Percentiles rank a stretch among this genome's conserved stretches.
Conservation (phyloP, 2,888 invertebrate species). For the Eupithecia inturbata region DNA sequence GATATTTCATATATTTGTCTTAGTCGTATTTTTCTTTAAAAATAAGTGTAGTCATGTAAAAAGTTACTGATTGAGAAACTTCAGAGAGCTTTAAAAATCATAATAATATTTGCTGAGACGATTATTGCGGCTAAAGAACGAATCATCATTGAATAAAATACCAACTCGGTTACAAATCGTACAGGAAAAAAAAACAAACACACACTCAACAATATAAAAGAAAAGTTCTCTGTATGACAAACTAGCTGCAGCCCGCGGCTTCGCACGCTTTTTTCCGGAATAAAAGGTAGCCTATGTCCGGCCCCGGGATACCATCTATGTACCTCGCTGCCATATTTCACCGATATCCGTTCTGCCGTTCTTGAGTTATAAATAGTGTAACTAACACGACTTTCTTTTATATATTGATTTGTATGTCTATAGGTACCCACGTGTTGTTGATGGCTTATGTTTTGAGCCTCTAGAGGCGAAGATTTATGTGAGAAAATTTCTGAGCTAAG, state of each 20-base stretch:
- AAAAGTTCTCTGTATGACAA: constrained; percentile 23
- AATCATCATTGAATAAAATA: constrained; percentile 5
- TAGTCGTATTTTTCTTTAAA: not conserved
- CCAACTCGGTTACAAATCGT: constrained; percentile 3
- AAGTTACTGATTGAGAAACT: not conserved
- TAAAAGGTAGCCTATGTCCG: too few relatives aligned
- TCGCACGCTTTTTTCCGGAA: too few relatives aligned
- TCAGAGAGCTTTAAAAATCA: not conserved
- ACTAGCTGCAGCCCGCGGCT: too few relatives aligned
- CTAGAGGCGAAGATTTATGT: constrained; percentile 38
- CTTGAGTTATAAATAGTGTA: too few relatives aligned
- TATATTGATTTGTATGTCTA: constrained; percentile 50
- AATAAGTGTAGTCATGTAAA: not conserved
- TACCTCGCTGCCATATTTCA: too few relatives aligned
- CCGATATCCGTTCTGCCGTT: too few relatives aligned
- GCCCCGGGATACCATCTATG: too few relatives aligned
- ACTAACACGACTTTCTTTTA: too few relatives aligned
- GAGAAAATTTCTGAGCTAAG: constrained; percentile 30
- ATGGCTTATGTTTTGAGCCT: constrained; percentile 44
- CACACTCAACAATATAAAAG: constrained; percentile 19
- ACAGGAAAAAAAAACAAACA: too few relatives aligned
- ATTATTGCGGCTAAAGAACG: not conserved
- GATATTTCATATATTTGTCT: not conserved
- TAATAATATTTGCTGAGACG: not conserved
- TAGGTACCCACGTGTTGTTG: constrained; percentile 32